Base-by-base conservation (phyloP, 2,797 vertebrate species). In the Myripristis jacobus region DNA sequence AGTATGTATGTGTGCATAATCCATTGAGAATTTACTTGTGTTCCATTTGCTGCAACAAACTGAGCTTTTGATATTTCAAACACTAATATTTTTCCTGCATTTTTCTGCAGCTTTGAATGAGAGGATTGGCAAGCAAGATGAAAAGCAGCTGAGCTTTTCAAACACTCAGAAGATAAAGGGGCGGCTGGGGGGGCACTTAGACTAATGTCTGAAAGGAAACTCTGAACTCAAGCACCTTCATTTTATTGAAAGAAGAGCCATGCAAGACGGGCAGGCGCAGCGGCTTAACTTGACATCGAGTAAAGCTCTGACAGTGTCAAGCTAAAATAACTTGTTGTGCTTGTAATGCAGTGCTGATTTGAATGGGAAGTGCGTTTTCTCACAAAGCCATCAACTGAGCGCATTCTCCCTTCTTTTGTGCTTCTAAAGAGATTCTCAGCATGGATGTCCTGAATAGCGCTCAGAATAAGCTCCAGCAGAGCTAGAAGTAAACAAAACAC, bases 311-410 rank as follows among this genome's bases (percentile, higher is more conserved):
- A 7, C 36, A 24, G 38, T 1, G 13, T 59, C 1, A 3, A 12
- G 24, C 36, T 47, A 13, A 46, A 72, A 64, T 53, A 51, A 47
- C 34, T 61, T 9, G 56, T 58, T 56, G 2, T 3, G 1, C 50
- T 60, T 48, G 61, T 76, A 70, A 81, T 57, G 64, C 53, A 29
- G 15, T 31, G 64, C 54, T 55, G 43, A 81, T 80, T 75, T 55
- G 24, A 77, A 81, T 12, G 19, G 24, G 15, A 67, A 52, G 59
- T 47, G 22, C 21, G 3, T 38, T 48, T 31, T 50, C 22, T 57
- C 8, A 50, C 24, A 60, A 76, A 77, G 62, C 16, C 6, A 1
- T 46, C 29, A 54, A 34, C 25, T 25, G 34, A 36, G 31, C 19
- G 25, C 15, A 10, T 66, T 46, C 31, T 61, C 48, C 12, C 0